phyloP scores from a whole-genome alignment of 1,140 invertebrate species.

The Drosophila pseudoananassae region DNA sequence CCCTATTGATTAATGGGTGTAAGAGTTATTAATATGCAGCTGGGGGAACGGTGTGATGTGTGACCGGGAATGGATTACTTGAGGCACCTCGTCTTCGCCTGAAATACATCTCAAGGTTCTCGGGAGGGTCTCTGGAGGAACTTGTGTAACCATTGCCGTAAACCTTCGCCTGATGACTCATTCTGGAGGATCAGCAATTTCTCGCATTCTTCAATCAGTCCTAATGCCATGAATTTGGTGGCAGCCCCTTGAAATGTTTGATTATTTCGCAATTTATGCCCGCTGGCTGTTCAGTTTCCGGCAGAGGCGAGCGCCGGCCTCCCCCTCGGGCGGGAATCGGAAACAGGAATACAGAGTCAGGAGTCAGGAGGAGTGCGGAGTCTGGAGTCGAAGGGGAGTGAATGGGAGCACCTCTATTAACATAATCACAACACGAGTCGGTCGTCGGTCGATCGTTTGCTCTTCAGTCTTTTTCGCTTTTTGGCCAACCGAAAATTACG shows the following conservation, averaged over 20 bases:
- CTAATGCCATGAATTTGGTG: slow-evolving; percentile 47
- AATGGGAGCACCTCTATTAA: slow-evolving; percentile 68
- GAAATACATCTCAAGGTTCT: not conserved
- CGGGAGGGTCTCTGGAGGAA: not conserved
- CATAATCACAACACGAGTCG: slow-evolving; percentile 83
- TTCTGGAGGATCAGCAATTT: slow-evolving; percentile 32
- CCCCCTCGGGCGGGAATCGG: slow-evolving; percentile 41
- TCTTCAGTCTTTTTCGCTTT: not conserved
- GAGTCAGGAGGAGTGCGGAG: not conserved
- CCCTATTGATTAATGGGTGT: slow-evolving; percentile 31
- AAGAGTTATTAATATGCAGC: slow-evolving; percentile 24
- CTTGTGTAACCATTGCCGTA: not conserved
- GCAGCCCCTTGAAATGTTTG: slow-evolving; percentile 35
- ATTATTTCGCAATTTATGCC: slow-evolving; percentile 55
- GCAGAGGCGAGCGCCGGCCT: slow-evolving; percentile 67
- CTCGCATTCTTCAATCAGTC: slow-evolving; percentile 32
- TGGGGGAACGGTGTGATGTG: not conserved
- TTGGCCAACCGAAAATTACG: slow-evolving; percentile 68
- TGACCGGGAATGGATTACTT: slow-evolving; percentile 26
- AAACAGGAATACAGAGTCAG: slow-evolving; percentile 24
- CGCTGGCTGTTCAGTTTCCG: slow-evolving; percentile 78
- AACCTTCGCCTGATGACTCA: slow-evolving; percentile 25
- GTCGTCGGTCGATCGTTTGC: slow-evolving; percentile 39
- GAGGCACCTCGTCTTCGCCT: not conserved
- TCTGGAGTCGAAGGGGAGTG: slow-evolving; percentile 11